A percentile compares a stretch with the other conserved stretches of the same genome.
phyloP scores from a whole-genome alignment of 1,140 invertebrate species.

The roundworm (Caenorhabditis elegans) region DNA sequence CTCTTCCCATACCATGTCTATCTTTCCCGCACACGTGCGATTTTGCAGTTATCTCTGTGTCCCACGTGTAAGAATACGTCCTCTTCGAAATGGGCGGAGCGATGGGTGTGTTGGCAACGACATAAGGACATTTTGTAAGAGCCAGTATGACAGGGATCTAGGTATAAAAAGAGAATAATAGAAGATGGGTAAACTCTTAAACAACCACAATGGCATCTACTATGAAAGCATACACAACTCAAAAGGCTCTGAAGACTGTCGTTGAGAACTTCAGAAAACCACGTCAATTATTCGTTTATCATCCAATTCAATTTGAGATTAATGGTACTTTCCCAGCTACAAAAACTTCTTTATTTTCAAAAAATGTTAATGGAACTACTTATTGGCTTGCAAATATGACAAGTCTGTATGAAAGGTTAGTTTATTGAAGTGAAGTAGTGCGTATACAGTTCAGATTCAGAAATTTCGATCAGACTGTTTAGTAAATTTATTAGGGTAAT shows the following conservation, averaged over 20 bases:
- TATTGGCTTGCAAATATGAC: constrained; percentile 14
- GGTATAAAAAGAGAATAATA: not conserved
- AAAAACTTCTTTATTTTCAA: not conserved
- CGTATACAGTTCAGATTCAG: too few relatives aligned
- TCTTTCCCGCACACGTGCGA: not conserved
- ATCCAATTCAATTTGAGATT: constrained; percentile 3
- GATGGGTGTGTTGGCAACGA: not conserved
- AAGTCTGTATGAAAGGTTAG: not conserved
- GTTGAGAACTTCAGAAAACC: constrained; percentile 15
- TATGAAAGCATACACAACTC: not conserved
- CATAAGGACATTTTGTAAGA: not conserved
- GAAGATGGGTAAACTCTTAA: not conserved
- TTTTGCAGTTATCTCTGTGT: constrained; percentile 5
- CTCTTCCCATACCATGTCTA: not conserved
- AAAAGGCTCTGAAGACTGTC: constrained; percentile 17
- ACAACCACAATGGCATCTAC: not conserved
- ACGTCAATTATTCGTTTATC: constrained; percentile 4
- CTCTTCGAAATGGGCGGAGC: constrained; percentile 19
- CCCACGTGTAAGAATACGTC: constrained; percentile 8
- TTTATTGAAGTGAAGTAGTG: not conserved
- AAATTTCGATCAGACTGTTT: too few relatives aligned
- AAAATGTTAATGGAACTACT: constrained; percentile 1
- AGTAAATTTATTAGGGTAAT: too few relatives aligned
- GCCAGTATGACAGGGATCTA: not conserved
- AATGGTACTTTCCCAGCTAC: not conserved